phyloP scores from a whole-genome alignment of 2,888 invertebrate genomes.

The Drosophila pseudotalamancana region DNA sequence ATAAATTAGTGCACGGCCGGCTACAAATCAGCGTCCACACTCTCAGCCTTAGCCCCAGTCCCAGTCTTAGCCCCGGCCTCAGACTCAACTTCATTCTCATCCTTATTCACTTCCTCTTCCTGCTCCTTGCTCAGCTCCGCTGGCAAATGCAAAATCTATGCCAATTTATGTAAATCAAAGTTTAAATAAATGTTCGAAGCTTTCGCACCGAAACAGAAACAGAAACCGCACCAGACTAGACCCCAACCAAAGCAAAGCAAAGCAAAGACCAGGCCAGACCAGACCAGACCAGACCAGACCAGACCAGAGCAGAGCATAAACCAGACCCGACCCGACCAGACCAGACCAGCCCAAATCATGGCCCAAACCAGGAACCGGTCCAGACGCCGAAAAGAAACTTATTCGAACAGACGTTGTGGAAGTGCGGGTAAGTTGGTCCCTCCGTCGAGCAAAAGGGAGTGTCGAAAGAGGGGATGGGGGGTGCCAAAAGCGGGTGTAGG shows the following conservation, averaged over 20 bases:
- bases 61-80: not conserved
- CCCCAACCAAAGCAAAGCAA: constrained; percentile 7
- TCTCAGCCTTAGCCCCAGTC: not conserved
- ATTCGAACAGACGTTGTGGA: constrained; percentile 52
- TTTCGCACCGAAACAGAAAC: constrained; percentile 4
- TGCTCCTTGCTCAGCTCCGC: too few relatives aligned
- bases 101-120: not conserved
- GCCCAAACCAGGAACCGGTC: constrained; percentile 2
- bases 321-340: not conserved
- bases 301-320: constrained; percentile 10
- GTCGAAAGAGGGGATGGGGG: not conserved
- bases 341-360: not conserved
- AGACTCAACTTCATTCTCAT: too few relatives aligned
- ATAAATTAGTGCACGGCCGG: constrained; percentile 53
- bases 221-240: constrained; percentile 27
- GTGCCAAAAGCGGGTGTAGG: not conserved
- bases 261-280: not conserved
- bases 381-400: constrained; percentile 39
- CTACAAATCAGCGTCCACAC: constrained; percentile 49
- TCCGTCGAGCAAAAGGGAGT: not conserved
- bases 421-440: constrained; percentile 23
- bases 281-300: constrained; percentile 10
- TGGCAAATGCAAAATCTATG: constrained; percentile 54
- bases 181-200: constrained; percentile 58
- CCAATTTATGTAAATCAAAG: constrained; percentile 69